These are phyloP conservation scores for Ophraella communa DNA, from an alignment of 2,888 invertebrate genomes.

Conservation along the genomic window DNA sequence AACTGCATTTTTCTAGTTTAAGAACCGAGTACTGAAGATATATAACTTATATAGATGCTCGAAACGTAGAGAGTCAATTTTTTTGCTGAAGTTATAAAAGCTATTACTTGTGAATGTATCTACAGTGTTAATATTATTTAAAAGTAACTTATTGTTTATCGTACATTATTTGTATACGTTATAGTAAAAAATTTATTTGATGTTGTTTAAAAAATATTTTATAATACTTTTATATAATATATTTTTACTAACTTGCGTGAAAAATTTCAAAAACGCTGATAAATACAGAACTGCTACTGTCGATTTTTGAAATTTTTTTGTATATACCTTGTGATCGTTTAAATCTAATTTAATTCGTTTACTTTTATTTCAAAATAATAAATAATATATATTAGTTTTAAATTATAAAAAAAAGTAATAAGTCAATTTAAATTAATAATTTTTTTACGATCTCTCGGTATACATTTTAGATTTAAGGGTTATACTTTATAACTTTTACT, in stretches of 20 bases:
- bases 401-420: not conserved
- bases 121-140: constrained; percentile 42
- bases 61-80: constrained; percentile 27
- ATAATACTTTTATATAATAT: constrained; percentile 45
- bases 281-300: constrained; percentile 21
- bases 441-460: constrained; percentile 13
- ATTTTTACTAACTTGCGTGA: constrained; percentile 44
- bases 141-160: constrained; percentile 41
- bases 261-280: constrained; percentile 31
- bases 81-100: constrained; percentile 30
- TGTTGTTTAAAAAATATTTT: constrained; percentile 42
- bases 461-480: constrained; percentile 37
- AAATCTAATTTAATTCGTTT: not conserved
- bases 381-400: not conserved
- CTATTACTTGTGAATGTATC: constrained; percentile 39
- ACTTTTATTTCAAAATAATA: not conserved
- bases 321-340: constrained; percentile 17
- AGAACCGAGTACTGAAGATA: constrained; percentile 1
- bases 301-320: constrained; percentile 33
- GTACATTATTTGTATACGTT: constrained; percentile 43
- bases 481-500: constrained; percentile 46
- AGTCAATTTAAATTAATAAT: not conserved
- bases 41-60: not conserved
- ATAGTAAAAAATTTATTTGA: constrained; percentile 38
- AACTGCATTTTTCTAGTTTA: constrained; percentile 21